Percentiles rank a stretch among this genome's conserved stretches.
Conservation (phyloP, 2,113 vertebrate species). For the Lutjanus erythropterus region DNA sequence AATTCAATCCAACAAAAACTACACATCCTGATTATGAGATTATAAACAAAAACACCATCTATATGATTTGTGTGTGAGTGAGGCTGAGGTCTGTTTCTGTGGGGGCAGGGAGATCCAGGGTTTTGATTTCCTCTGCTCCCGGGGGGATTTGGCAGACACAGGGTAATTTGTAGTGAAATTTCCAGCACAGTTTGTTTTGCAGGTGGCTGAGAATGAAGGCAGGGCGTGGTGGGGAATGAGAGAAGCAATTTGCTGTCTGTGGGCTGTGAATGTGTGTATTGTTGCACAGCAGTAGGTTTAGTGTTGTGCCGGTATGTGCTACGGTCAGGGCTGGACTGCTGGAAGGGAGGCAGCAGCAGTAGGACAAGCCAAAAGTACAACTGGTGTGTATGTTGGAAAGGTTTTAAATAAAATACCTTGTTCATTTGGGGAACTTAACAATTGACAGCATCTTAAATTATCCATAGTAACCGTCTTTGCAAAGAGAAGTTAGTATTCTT, state of each 20-base stretch:
- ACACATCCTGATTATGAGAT: too few relatives aligned
- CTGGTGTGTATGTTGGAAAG: neutral
- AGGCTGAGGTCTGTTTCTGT: slow-evolving; percentile 48
- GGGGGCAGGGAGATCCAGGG: slow-evolving; percentile 74
- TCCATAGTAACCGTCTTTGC: neutral
- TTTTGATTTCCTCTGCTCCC: slow-evolving; percentile 80
- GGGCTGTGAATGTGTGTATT: slow-evolving; percentile 82
- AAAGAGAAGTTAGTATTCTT: neutral
- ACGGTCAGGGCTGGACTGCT: slow-evolving; percentile 48
- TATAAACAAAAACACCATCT: slow-evolving; percentile 10
- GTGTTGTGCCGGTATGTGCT: slow-evolving; percentile 53
- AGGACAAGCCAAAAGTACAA: slow-evolving; percentile 9
- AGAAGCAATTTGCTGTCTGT: slow-evolving; percentile 85
- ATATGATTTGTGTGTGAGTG: slow-evolving; percentile 37
- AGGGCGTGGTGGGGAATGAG: slow-evolving; percentile 83
- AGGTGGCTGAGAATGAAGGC: slow-evolving; percentile 83
- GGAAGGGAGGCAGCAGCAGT: slow-evolving; percentile 32
- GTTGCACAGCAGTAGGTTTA: slow-evolving; percentile 73
- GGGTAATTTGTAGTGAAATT: slow-evolving; percentile 88
- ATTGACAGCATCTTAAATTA: neutral
- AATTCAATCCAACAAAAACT: neutral
- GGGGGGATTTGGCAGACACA: slow-evolving; percentile 82
- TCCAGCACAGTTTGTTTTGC: slow-evolving; percentile 85
- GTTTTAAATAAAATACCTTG: neutral
- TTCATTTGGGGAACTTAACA: neutral